These are phyloP conservation scores for Cheilinus undulatus DNA, from an alignment of 2,113 vertebrate species.

Conservation along the genomic window DNA sequence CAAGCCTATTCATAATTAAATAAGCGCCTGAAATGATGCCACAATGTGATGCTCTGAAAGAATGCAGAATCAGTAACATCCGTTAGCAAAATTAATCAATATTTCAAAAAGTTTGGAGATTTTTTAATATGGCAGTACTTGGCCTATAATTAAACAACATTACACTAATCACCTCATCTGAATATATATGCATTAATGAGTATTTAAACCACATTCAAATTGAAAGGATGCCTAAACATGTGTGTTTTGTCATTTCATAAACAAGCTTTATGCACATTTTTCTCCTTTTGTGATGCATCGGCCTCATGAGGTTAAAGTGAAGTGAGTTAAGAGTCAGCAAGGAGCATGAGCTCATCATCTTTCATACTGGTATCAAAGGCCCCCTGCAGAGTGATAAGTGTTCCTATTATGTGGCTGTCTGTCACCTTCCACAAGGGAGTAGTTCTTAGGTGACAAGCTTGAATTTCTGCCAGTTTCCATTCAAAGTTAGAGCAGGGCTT, in stretches of 20 bases:
- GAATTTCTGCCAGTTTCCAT: conserved; percentile 1
- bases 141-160: not conserved
- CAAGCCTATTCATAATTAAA: not conserved
- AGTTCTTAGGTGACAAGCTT: not conserved
- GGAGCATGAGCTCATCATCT: conserved; percentile 17
- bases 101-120: not conserved
- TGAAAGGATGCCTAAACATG: not conserved
- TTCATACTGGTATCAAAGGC: conserved; percentile 33
- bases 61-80: not conserved
- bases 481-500: not conserved
- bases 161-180: conserved; percentile 5
- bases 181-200: not conserved
- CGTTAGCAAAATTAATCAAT: not conserved
- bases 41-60: not conserved
- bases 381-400: conserved; percentile 32
- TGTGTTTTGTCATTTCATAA: conserved; percentile 27
- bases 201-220: conserved; percentile 29
- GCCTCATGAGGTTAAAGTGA: conserved; percentile 17
- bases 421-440: conserved; percentile 33
- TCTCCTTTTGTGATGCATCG: conserved; percentile 20
- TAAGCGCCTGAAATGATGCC: not conserved
- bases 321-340: conserved; percentile 33
- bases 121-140: not conserved
- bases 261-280: conserved; percentile 3
- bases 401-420: conserved; percentile 25